Percentiles rank a stretch among this genome's conserved stretches.
phyloP scores from a whole-genome alignment of 23 tunicate species.

The Clavelina lepadiformis region DNA sequence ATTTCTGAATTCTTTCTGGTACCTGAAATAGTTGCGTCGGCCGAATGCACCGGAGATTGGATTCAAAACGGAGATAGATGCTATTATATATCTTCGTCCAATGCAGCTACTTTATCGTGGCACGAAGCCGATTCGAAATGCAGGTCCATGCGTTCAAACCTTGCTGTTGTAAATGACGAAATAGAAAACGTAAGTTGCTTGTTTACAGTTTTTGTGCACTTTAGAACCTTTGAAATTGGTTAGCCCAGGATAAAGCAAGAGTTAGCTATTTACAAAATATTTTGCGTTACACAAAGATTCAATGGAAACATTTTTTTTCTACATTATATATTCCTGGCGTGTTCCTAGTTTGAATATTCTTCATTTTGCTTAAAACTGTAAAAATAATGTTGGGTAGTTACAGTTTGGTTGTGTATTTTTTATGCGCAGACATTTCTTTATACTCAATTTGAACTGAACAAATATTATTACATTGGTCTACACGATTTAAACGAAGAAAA shows the following conservation, averaged over 20 bases:
- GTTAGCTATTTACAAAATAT: no score
- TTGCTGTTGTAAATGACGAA: constrained; percentile 56
- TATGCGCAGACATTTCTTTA: constrained; percentile 31
- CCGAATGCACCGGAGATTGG: constrained; percentile 80
- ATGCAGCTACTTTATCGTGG: constrained; percentile 37
- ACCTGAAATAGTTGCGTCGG: not conserved
- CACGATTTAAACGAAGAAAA: constrained; percentile 69
- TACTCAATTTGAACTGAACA: constrained; percentile 7
- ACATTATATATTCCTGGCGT: no score
- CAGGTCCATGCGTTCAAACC: constrained; percentile 27
- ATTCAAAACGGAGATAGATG: constrained; percentile 35
- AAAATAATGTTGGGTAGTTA: no score
- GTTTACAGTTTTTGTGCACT: no score
- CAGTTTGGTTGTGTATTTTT: no score
- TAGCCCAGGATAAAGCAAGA: no score
- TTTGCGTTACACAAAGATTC: no score
- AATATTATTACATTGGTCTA: constrained; percentile 42
- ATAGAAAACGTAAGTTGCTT: constrained; percentile 65
- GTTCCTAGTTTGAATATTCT: no score
- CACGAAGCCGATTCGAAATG: constrained; percentile 82
- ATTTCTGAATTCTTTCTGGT: no score
- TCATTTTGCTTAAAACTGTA: no score
- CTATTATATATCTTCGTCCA: constrained; percentile 49
- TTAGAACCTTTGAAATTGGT: no score
- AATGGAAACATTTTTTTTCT: no score